phyloP scores from a whole-genome alignment of 2,113 vertebrate species.

The Eudyptes chrysolophus region DNA sequence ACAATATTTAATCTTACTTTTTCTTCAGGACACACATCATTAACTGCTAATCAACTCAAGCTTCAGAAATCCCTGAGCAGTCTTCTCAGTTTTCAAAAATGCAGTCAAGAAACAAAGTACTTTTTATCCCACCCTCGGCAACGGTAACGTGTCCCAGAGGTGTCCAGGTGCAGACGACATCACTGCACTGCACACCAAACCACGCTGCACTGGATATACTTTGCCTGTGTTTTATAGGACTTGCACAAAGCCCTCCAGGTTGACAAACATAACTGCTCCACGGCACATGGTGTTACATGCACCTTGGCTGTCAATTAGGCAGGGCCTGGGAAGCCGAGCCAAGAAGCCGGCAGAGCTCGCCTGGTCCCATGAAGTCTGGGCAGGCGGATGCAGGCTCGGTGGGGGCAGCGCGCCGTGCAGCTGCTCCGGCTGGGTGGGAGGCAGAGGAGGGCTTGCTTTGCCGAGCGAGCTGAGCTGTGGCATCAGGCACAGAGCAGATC shows the following conservation, averaged over 20 bases:
- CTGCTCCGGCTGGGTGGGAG: neutral
- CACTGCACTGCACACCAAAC: neutral
- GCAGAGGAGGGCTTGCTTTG: neutral
- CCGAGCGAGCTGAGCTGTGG: fast-evolving
- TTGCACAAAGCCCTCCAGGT: conserved; percentile 17
- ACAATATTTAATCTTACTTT: conserved; percentile 73
- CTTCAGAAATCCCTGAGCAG: conserved; percentile 71
- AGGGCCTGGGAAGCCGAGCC: neutral
- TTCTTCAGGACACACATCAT: conserved; percentile 76
- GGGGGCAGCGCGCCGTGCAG: neutral
- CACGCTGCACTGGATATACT: neutral
- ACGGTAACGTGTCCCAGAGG: conserved; percentile 57
- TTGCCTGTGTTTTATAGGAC: conserved; percentile 38
- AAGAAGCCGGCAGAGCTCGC: neutral
- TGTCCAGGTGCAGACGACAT: conserved; percentile 70
- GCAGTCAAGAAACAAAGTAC: conserved; percentile 64
- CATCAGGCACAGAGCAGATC: neutral
- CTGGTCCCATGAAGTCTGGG: neutral
- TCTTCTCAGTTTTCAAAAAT: conserved; percentile 74
- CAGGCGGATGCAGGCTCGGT: neutral
- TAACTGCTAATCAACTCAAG: conserved; percentile 79
- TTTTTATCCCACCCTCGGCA: conserved; percentile 63
- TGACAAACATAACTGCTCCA: neutral
- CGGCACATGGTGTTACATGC: neutral
- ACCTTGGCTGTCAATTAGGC: conserved; percentile 17